Evolutionary conservation across 2,888 invertebrate genomes (phyloP).

Genomic region (Dicycla oo): DNA sequence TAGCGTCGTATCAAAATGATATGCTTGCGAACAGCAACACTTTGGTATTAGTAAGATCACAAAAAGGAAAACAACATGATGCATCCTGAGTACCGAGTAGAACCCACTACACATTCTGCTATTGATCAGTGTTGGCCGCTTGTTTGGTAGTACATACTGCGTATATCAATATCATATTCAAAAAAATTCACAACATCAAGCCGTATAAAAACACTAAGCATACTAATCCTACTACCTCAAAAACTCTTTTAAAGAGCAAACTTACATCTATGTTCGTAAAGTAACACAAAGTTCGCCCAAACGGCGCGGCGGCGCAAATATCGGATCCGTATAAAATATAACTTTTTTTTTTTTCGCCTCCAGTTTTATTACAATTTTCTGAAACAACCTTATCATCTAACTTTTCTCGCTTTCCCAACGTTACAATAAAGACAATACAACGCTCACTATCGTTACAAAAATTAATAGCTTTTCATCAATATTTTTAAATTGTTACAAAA

Average conservation of each 20-base stretch:
- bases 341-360: constrained; percentile 83
- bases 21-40: constrained; percentile 89
- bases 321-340: constrained; percentile 88
- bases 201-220: constrained; percentile 91
- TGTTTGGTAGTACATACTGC: constrained; percentile 80
- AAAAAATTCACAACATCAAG: constrained; percentile 91
- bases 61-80: constrained; percentile 77
- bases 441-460: constrained; percentile 87
- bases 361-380: constrained; percentile 90
- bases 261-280: constrained; percentile 89
- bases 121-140: constrained; percentile 86
- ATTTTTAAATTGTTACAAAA: constrained; percentile 83
- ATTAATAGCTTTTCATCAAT: constrained; percentile 83
- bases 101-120: constrained; percentile 89
- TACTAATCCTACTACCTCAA: constrained; percentile 90
- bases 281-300: constrained; percentile 82
- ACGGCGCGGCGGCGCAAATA: constrained; percentile 75
- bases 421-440: constrained; percentile 89
- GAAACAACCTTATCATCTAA: constrained; percentile 87
- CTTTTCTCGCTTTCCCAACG: constrained; percentile 83
- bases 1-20: constrained; percentile 89
- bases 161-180: constrained; percentile 80
- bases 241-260: constrained; percentile 90
- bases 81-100: constrained; percentile 67
- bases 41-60: constrained; percentile 84